Percentiles rank a stretch among this genome's conserved stretches.
These are phyloP conservation scores for Saccopteryx leptura DNA, from an alignment of 2,113 vertebrate genomes.

Conservation along the genomic window DNA sequence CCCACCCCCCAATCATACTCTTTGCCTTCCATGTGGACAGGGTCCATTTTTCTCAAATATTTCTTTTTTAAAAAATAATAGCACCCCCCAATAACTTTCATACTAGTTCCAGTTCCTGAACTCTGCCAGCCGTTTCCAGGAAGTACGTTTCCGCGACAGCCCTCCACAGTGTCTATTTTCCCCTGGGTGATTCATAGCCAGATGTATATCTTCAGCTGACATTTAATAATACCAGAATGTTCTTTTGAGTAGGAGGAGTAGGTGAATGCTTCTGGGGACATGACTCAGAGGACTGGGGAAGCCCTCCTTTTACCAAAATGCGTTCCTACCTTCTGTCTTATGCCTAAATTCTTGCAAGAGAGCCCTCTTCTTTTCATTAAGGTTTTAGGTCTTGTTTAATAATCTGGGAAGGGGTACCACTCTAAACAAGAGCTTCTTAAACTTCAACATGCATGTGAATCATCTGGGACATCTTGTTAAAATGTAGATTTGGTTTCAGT, in stretches of 20 bases:
- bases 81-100: slow-evolving; percentile 36
- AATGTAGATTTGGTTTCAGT: slow-evolving; percentile 14
- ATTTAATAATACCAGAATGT: slow-evolving; percentile 83
- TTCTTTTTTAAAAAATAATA: slow-evolving; percentile 59
- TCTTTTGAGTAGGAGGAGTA: slow-evolving; percentile 82
- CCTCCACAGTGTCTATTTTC: slow-evolving; percentile 73
- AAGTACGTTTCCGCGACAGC: slow-evolving; percentile 64
- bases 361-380: slow-evolving; percentile 54
- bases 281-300: slow-evolving; percentile 81
- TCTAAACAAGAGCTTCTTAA: slow-evolving; percentile 27
- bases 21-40: slow-evolving; percentile 43
- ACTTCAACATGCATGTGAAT: neutral
- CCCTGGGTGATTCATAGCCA: slow-evolving; percentile 79
- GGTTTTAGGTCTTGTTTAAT: slow-evolving; percentile 57
- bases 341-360: slow-evolving; percentile 69
- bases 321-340: slow-evolving; percentile 69
- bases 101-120: slow-evolving; percentile 62
- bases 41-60: slow-evolving; percentile 6
- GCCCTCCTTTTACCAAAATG: slow-evolving; percentile 76
- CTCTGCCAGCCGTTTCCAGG: slow-evolving; percentile 69
- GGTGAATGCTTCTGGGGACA: slow-evolving; percentile 79
- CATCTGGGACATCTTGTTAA: neutral
- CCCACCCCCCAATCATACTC: neutral
- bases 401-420: neutral
- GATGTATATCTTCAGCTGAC: slow-evolving; percentile 79